Percentiles rank a stretch among this genome's conserved stretches.
phyloP scores from a whole-genome alignment of 2,113 vertebrate species.

The Alethe diademata region DNA sequence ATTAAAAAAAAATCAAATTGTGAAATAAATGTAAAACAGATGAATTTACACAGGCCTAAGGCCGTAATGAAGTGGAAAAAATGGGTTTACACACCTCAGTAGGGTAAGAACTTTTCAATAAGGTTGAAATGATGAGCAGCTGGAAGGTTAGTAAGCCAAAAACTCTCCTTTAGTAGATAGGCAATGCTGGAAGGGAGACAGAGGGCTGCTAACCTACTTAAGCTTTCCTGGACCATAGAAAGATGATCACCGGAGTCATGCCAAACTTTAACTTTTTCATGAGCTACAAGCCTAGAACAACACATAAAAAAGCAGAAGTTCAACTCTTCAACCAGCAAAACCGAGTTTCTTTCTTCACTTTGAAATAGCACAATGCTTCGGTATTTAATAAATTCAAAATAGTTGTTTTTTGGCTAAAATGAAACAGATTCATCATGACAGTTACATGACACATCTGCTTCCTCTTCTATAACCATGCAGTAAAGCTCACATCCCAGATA shows the following conservation, averaged over 20 bases:
- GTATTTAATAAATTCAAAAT: background rate
- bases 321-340: background rate
- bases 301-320: background rate
- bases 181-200: background rate
- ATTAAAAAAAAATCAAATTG: background rate
- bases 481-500: background rate
- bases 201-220: background rate
- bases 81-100: background rate
- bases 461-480: background rate
- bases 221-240: background rate
- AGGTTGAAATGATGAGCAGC: background rate
- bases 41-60: background rate
- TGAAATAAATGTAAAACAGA: conserved; percentile 12
- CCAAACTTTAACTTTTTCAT: background rate
- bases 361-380: background rate
- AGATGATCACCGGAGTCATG: background rate
- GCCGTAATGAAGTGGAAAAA: background rate
- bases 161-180: background rate
- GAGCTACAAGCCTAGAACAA: background rate
- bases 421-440: background rate
- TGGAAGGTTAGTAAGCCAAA: background rate
- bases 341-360: background rate
- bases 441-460: background rate
- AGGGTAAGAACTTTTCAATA: background rate
- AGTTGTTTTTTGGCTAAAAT: background rate